Base-by-base conservation (phyloP, 2,888 invertebrate genomes). In the Scaptomyza reducta region DNA sequence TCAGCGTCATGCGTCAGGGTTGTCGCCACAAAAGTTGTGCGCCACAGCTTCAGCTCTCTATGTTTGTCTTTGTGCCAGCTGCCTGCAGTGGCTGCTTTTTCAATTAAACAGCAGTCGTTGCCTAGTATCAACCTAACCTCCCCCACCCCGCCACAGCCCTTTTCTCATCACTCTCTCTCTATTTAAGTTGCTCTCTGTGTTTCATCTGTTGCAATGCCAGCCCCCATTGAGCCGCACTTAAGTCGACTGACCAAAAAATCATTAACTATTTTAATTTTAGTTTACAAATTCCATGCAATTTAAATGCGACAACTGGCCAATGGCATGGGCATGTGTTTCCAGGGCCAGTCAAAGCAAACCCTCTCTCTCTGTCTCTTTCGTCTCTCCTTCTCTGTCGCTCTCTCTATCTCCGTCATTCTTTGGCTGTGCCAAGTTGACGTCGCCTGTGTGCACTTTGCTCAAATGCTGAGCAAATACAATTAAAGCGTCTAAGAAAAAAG, bases 241-340 rank as follows among this genome's bases (percentile, higher is more conserved):
- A 80, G 80, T 80, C 78, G 80, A 80, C 76, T 78, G 82, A 85
- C 85, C 85, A 86, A 83, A 80, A 82, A 82, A 82, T 82, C 82
- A 82, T 82, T 86, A 86, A 86, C 82, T 86, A 82, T 82, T 82
- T 82, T 86, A 86, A 86, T 82, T 82, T 86, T 86, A 86, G 82
- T 86, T 82, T 68, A 86, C 79, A 87, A 87, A 86, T 87, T 87
- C 77, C 70, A 84, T 84, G 83, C 88, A 84, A 84, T 87, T 87
- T 82, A 82, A 82, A 82, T 82, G 77, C 69, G 68, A 65, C 49
- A 33, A 45, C 55, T 49, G 61, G 33, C 73, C 62, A 69, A 67
- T 65, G 77, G 70, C 67, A 70, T 57, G 79, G 77, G 77, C 74
- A 76, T 79, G 72, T 59, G 72, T 59, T 58, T 66, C 57, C 16